Conservation (phyloP, 2,797 vertebrate species). For the Tragelaphus oryx region DNA sequence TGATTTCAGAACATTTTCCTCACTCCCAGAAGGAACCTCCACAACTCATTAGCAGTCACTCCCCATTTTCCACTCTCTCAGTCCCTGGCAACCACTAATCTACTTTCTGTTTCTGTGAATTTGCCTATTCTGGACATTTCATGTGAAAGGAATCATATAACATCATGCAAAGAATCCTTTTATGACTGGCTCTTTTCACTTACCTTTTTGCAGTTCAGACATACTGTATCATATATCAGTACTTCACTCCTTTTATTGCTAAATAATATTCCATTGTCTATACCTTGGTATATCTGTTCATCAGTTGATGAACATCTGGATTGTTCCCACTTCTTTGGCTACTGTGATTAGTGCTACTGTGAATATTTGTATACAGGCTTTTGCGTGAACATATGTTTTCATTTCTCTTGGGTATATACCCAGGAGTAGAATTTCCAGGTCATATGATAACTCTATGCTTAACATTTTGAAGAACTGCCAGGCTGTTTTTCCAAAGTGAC, state of each 20-base stretch:
- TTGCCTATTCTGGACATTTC: constrained; percentile 5
- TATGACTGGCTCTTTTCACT: not conserved
- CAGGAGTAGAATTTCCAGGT: not conserved
- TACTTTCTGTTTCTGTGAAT: not conserved
- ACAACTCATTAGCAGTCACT: not conserved
- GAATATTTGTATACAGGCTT: not conserved
- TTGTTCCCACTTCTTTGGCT: not conserved
- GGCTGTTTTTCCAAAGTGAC: not conserved
- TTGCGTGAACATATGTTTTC: not conserved
- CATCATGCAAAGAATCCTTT: not conserved
- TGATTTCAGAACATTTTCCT: not conserved
- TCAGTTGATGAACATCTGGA: not conserved
- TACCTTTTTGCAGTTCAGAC: not conserved
- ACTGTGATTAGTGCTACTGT: not conserved
- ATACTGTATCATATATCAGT: not conserved
- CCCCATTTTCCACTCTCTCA: not conserved
- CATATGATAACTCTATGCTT: not conserved
- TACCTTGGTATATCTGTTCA: not conserved
- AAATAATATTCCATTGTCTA: not conserved
- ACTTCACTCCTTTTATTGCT: constrained; percentile 17
- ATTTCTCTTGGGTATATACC: not conserved
- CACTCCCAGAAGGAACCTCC: not conserved
- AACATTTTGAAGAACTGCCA: not conserved
- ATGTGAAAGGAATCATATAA: not conserved
- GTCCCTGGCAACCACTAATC: not conserved